A percentile compares a stretch with the other conserved stretches of the same genome.
phyloP scores from a whole-genome alignment of 2,888 invertebrate genomes.

The Drosophila mimetica region DNA sequence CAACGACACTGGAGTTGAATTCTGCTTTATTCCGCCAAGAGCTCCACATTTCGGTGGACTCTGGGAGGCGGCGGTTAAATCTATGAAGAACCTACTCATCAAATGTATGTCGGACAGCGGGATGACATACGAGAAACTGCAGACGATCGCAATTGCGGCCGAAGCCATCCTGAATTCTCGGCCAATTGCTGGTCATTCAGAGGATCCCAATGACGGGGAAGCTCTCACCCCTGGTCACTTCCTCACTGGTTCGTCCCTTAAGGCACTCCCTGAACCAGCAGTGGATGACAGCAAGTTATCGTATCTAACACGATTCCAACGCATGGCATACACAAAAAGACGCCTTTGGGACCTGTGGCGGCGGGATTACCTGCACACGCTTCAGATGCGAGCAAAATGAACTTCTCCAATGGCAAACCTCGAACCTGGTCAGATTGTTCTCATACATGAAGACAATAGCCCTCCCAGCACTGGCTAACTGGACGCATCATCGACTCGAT shows the following conservation, averaged over 20 bases:
- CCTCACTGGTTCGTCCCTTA: neutral
- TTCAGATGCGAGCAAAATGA: neutral
- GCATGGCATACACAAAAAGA: neutral
- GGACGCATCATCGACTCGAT: too few species aligned
- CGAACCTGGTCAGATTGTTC: neutral
- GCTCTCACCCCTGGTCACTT: neutral
- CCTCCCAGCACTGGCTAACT: too few species aligned
- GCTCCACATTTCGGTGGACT: too few species aligned
- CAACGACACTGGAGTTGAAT: neutral
- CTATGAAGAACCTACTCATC: too few species aligned
- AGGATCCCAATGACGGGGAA: neutral
- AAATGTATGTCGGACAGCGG: too few species aligned
- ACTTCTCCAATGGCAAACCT: neutral
- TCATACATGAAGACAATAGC: neutral
- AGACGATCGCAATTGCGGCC: neutral
- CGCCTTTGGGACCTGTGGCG: neutral
- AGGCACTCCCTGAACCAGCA: neutral
- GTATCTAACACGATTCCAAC: neutral
- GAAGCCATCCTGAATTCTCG: neutral
- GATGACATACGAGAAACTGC: too few species aligned
- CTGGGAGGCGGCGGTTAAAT: too few species aligned
- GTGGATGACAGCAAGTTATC: neutral
- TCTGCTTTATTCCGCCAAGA: too few species aligned
- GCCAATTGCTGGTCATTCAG: neutral
- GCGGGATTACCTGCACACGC: neutral